A percentile compares a stretch with the other conserved stretches of the same genome.
Conservation (phyloP, 2,113 vertebrate species). For the Gambusia holbrooki region DNA sequence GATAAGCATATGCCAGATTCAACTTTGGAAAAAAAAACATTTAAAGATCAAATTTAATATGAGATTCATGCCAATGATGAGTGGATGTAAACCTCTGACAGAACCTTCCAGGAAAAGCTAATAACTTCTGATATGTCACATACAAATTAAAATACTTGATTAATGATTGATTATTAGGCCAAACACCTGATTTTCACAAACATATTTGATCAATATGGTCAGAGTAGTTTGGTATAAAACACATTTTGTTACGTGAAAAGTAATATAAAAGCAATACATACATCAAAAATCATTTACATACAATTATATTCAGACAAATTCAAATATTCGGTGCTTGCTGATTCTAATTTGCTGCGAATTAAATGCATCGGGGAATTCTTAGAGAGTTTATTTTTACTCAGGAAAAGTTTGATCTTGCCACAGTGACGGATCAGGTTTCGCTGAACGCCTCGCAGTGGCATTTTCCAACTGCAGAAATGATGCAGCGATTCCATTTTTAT, state of each 20-base stretch:
- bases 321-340: background rate
- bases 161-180: background rate
- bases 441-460: background rate
- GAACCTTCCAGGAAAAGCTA: background rate
- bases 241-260: too few relatives aligned
- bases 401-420: background rate
- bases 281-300: background rate
- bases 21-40: too few relatives aligned
- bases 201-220: background rate
- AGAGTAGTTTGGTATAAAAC: too few relatives aligned
- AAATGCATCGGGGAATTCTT: conserved; percentile 14
- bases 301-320: background rate
- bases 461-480: conserved; percentile 32
- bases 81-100: background rate
- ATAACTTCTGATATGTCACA: background rate
- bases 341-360: conserved; percentile 2
- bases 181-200: background rate
- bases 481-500: background rate
- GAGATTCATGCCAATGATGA: background rate
- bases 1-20: too few relatives aligned
- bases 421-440: conserved; percentile 42
- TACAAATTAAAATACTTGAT: background rate
- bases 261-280: too few relatives aligned
- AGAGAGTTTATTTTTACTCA: conserved; percentile 4
- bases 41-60: background rate